Evolutionary conservation across 2,888 invertebrate species (phyloP).

Genomic region (Drosophila monieri): DNA sequence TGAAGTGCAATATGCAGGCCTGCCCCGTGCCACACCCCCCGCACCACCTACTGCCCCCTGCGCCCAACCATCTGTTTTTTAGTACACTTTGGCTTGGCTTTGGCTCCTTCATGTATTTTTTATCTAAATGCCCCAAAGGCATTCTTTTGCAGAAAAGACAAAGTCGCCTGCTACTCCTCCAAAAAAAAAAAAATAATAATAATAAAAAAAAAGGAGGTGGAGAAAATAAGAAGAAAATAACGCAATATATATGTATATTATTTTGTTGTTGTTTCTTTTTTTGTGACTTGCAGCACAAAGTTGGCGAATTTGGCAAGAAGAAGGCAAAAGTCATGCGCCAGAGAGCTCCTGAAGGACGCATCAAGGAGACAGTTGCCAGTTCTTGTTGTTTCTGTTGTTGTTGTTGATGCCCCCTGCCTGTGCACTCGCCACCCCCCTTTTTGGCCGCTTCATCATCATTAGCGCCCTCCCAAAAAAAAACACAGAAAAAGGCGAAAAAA

Average conservation of each 20-base stretch:
- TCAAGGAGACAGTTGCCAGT: constrained; percentile 79
- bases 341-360: constrained; percentile 82
- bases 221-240: constrained; percentile 21
- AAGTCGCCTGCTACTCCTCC: constrained; percentile 40
- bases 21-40: background rate
- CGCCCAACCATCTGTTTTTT: constrained; percentile 24
- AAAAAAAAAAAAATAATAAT: constrained; percentile 20
- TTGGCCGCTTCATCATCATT: constrained; percentile 70
- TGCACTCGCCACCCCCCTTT: background rate
- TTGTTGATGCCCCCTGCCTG: constrained; percentile 48
- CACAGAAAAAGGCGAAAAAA: constrained; percentile 2
- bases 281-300: constrained; percentile 47
- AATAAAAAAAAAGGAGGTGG: constrained; percentile 15
- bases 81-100: constrained; percentile 44
- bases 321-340: constrained; percentile 79
- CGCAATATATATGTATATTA: constrained; percentile 28
- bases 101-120: constrained; percentile 62
- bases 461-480: constrained; percentile 52
- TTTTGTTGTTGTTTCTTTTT: constrained; percentile 14
- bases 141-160: constrained; percentile 62
- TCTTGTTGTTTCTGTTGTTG: background rate
- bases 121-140: constrained; percentile 74
- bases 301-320: constrained; percentile 47
- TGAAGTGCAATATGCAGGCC: constrained; percentile 54
- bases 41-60: background rate